These are phyloP conservation scores for Crossaster papposus DNA, from an alignment of 53 echinoderm and acorn worm genomes.

Conservation along the genomic window DNA sequence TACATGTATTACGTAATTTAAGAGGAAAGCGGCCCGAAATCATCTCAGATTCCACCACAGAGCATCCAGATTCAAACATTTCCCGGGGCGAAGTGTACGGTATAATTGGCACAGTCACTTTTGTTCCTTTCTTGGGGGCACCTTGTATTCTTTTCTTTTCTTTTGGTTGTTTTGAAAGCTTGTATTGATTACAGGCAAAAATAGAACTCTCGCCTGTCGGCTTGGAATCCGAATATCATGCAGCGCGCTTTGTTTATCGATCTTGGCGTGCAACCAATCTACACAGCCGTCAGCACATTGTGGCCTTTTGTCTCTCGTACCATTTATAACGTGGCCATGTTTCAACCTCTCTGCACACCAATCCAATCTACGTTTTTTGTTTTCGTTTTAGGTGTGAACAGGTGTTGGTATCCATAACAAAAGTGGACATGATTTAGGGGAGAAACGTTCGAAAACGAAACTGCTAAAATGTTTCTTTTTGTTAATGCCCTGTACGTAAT, in stretches of 20 bases:
- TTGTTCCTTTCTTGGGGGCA: too few species aligned
- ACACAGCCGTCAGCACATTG: background rate
- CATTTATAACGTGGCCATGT: background rate
- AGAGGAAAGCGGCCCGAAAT: too few species aligned
- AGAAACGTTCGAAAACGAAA: too few species aligned
- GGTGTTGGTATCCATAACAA: background rate
- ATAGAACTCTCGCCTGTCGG: background rate
- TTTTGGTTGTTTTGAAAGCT: too few species aligned
- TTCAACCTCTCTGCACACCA: background rate
- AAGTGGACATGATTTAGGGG: background rate
- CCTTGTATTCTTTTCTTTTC: too few species aligned
- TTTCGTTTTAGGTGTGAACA: background rate
- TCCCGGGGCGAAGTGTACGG: too few species aligned
- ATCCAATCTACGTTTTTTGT: background rate
- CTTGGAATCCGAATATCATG: background rate
- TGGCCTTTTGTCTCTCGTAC: background rate
- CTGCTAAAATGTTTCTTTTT: too few species aligned
- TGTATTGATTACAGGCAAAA: background rate
- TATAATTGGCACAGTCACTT: too few species aligned
- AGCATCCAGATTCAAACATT: too few species aligned
- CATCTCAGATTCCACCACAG: too few species aligned
- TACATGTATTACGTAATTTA: too few species aligned
- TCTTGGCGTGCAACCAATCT: background rate
- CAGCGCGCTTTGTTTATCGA: background rate
- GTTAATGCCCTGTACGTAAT: too few species aligned